These are phyloP conservation scores for Cremastobaeus sp. DNA, from an alignment of 2,888 invertebrate species.

Conservation along the genomic window DNA sequence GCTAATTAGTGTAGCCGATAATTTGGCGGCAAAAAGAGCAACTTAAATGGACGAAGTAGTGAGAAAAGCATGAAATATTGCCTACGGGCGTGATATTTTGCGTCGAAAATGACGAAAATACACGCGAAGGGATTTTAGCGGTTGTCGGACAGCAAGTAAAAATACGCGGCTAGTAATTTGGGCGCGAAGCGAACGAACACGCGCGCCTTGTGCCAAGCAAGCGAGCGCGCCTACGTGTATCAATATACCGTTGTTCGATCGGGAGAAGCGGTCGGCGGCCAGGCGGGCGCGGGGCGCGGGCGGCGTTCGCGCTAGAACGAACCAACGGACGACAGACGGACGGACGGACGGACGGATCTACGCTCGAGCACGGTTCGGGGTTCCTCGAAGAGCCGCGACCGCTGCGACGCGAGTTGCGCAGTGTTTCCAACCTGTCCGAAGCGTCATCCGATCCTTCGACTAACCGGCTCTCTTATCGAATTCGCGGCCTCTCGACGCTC, in stretches of 20 bases:
- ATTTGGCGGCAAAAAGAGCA: conserved; percentile 17
- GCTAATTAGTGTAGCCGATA: conserved; percentile 40
- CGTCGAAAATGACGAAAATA: conserved; percentile 29
- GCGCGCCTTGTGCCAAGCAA: conserved; percentile 39
- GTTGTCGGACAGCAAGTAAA: conserved; percentile 38
- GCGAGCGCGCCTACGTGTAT: conserved; percentile 56
- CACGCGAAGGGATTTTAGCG: conserved; percentile 12
- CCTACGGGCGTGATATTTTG: conserved; percentile 1
- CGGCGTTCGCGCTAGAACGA: not conserved
- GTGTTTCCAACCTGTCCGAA: conserved; percentile 61
- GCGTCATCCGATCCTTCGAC: conserved; percentile 64
- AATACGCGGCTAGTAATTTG: conserved; percentile 54
- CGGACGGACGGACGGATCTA: conserved; percentile 44
- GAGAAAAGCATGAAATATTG: conserved; percentile 21
- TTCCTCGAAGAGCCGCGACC: conserved; percentile 53
- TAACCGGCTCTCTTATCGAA: conserved; percentile 69
- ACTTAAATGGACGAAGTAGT: not conserved
- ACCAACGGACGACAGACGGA: conserved; percentile 4
- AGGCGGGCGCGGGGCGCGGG: conserved; percentile 26
- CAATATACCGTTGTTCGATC: conserved; percentile 55
- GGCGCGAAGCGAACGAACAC: conserved; percentile 48
- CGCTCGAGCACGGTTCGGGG: conserved; percentile 56
- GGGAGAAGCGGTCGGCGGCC: conserved; percentile 31
- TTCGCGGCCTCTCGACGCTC: conserved; percentile 64
- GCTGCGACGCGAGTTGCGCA: conserved; percentile 58